Evolutionary conservation across 2,888 invertebrate species (phyloP).

Genomic region (Dascillus cervinus): DNA sequence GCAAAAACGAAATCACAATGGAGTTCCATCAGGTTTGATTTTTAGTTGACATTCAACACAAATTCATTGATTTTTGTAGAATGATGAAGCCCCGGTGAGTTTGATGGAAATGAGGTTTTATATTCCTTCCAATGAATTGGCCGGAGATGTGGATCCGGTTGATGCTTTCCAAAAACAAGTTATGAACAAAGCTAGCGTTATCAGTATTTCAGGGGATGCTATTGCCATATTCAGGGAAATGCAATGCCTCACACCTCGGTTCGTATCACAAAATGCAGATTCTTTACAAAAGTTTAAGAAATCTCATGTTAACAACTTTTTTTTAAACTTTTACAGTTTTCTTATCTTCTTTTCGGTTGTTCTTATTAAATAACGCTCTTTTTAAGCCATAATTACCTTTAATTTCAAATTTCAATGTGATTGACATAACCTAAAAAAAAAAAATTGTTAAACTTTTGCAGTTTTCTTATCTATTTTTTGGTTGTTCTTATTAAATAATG

Average conservation of each 20-base stretch:
- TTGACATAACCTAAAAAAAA: no score
- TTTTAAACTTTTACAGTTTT: no score
- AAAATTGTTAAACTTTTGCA: no score
- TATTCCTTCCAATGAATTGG: conserved; percentile 85
- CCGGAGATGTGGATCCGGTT: conserved; percentile 83
- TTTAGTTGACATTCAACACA: conserved; percentile 2
- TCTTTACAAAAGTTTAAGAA: conserved; percentile 8
- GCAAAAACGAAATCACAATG: conserved; percentile 96
- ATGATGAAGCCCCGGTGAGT: conserved; percentile 96
- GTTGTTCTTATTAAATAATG: no score
- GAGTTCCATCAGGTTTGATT: conserved; percentile 84
- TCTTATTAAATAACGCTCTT: no score
- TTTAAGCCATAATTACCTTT: no score
- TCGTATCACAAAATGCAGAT: no score
- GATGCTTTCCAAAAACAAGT: conserved; percentile 97
- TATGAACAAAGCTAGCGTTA: conserved; percentile 95
- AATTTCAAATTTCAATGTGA: no score
- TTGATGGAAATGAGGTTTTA: conserved; percentile 97
- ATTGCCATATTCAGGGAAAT: conserved; percentile 95
- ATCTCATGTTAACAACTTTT: no score
- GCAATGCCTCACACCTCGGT: conserved; percentile 97
- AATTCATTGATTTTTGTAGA: conserved; percentile 51
- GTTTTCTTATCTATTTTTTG: no score
- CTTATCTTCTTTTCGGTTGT: no score
- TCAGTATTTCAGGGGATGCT: conserved; percentile 95